These are phyloP conservation scores for Drosophila emarginata DNA, from an alignment of 2,888 invertebrate genomes.

Conservation along the genomic window DNA sequence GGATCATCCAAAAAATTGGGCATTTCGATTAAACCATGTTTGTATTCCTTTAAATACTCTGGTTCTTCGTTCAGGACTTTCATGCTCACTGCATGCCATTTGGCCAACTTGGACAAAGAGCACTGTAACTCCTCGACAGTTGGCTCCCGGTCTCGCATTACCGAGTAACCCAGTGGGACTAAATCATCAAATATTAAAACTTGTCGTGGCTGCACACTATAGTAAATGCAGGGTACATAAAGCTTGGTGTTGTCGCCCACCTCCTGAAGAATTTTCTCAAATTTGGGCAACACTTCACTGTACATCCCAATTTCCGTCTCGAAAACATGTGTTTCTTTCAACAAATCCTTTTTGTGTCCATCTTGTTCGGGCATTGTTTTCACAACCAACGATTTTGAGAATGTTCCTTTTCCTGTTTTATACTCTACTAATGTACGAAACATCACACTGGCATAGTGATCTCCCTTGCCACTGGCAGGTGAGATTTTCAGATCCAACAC, in stretches of 20 bases:
- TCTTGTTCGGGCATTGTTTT: conserved; percentile 74
- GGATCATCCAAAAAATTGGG: conserved; percentile 29
- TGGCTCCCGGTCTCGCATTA: no score
- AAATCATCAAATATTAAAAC: no score
- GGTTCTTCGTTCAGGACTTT: conserved; percentile 31
- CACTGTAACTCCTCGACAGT: no score
- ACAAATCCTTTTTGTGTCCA: conserved; percentile 62
- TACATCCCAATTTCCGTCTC: conserved; percentile 74
- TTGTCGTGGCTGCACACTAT: conserved; percentile 23
- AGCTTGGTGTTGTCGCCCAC: conserved; percentile 59
- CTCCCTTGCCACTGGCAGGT: conserved; percentile 32
- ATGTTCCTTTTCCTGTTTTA: no score
- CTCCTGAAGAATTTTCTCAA: conserved; percentile 59
- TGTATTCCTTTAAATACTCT: conserved; percentile 50
- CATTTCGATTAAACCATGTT: conserved; percentile 75
- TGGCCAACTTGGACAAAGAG: conserved; percentile 78
- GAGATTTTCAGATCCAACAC: conserved; percentile 31
- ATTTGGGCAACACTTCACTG: conserved; percentile 66
- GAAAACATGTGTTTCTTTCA: conserved; percentile 51
- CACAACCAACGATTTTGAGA: conserved; percentile 40
- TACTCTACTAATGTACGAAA: no score
- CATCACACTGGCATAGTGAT: conserved; percentile 60
- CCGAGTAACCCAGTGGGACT: no score
- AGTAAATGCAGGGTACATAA: conserved; percentile 46
- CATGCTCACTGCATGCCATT: conserved; percentile 80